Evolutionary conservation across 2,888 invertebrate genomes (phyloP).

Genomic region (Leptura quadrifasciata): DNA sequence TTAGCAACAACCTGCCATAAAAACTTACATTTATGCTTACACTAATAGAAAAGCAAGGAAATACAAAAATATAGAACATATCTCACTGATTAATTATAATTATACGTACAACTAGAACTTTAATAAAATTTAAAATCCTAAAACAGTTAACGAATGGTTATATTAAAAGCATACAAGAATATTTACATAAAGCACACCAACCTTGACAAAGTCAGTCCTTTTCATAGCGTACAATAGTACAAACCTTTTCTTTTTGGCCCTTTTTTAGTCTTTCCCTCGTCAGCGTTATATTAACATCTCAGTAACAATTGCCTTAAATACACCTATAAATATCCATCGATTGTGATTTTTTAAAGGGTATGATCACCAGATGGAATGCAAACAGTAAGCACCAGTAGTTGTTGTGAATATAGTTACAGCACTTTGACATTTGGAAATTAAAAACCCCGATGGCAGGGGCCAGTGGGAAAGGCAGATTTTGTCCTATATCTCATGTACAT

Average conservation of each 20-base stretch:
- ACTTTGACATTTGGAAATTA: too few relatives aligned
- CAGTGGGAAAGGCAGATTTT: too few relatives aligned
- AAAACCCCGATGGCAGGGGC: too few relatives aligned
- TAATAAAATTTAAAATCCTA: slow-evolving; percentile 65
- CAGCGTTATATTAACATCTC: slow-evolving; percentile 15
- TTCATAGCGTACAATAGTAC: slow-evolving; percentile 23
- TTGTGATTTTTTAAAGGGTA: slow-evolving; percentile 4
- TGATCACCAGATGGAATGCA: slow-evolving; percentile 14
- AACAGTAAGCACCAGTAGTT: neutral
- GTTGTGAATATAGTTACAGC: neutral
- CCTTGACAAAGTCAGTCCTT: slow-evolving; percentile 30
- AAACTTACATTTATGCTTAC: slow-evolving; percentile 55
- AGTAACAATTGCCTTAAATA: slow-evolving; percentile 10
- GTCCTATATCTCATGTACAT: too few relatives aligned
- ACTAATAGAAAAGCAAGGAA: slow-evolving; percentile 54
- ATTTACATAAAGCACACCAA: slow-evolving; percentile 49
- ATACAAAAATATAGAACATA: slow-evolving; percentile 62
- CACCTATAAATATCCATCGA: neutral
- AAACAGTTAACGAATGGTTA: slow-evolving; percentile 63
- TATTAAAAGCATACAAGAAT: slow-evolving; percentile 48
- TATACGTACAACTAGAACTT: slow-evolving; percentile 60
- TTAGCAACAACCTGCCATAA: slow-evolving; percentile 39
- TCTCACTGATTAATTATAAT: slow-evolving; percentile 43
- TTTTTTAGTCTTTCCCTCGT: slow-evolving; percentile 11
- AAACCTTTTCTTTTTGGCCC: slow-evolving; percentile 33